A percentile compares a stretch with the other conserved stretches of the same genome.
phyloP scores from a whole-genome alignment of 1,140 invertebrate species.

The Drosophila yakuba region DNA sequence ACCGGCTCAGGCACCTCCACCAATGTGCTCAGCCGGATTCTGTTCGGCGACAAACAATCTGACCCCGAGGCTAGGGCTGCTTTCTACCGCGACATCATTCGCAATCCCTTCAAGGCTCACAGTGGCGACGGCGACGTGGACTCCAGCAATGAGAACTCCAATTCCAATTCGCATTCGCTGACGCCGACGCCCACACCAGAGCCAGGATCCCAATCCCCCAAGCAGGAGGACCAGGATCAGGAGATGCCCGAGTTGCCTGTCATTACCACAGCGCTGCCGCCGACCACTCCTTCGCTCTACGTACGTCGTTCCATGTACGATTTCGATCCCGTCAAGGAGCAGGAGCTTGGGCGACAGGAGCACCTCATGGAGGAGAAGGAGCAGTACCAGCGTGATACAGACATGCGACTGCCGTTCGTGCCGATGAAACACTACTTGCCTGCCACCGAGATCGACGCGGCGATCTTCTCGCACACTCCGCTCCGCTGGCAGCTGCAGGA shows the following conservation, averaged over 20 bases:
- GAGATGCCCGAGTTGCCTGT: not conserved
- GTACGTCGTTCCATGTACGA: conserved; percentile 72
- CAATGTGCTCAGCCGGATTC: conserved; percentile 32
- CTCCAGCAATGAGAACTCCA: conserved; percentile 45
- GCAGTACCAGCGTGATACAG: conserved; percentile 86
- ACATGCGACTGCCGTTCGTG: conserved; percentile 92
- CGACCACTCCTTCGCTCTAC: conserved; percentile 39
- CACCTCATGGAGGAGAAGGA: conserved; percentile 6
- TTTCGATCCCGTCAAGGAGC: conserved; percentile 54
- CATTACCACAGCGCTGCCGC: not conserved
- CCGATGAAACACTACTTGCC: conserved; percentile 91
- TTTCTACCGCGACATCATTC: conserved; percentile 66
- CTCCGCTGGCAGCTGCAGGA: conserved; percentile 87
- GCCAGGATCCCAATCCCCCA: conserved; percentile 65
- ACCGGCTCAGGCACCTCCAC: not conserved
- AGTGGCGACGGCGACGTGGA: conserved; percentile 39
- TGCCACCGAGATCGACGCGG: conserved; percentile 93
- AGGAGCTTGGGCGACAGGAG: conserved; percentile 15
- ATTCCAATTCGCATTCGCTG: conserved; percentile 65
- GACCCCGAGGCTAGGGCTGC: conserved; percentile 41
- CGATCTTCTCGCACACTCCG: conserved; percentile 90
- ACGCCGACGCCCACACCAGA: conserved; percentile 69
- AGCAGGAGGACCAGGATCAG: conserved; percentile 13
- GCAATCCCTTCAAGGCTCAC: conserved; percentile 66
- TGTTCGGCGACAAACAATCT: conserved; percentile 44